Percentiles rank a stretch among this genome's conserved stretches.
These are phyloP conservation scores for Masticophis lateralis DNA, from an alignment of 2,797 vertebrate species.

Conservation along the genomic window DNA sequence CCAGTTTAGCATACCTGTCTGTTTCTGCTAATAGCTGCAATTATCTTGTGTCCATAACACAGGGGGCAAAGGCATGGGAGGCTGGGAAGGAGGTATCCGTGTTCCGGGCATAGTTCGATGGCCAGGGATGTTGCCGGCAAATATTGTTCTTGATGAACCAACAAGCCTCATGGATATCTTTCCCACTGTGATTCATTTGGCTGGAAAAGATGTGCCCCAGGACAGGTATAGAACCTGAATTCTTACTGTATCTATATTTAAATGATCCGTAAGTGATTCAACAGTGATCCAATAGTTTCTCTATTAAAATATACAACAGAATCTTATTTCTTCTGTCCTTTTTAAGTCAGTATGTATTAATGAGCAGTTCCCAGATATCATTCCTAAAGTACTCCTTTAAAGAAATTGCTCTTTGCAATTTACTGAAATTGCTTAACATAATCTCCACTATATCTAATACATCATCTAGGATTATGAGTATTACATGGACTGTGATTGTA, in stretches of 20 bases:
- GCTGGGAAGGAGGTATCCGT: slow-evolving; percentile 87
- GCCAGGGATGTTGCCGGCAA: slow-evolving; percentile 68
- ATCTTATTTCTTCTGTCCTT: background rate
- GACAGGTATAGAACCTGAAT: slow-evolving; percentile 72
- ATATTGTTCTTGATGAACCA: slow-evolving; percentile 74
- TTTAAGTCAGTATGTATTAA: background rate
- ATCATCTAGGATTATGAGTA: background rate
- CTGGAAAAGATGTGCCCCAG: slow-evolving; percentile 67
- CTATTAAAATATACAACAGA: background rate
- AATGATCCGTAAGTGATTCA: background rate
- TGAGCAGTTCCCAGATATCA: background rate
- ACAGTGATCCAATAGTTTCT: background rate
- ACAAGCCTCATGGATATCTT: slow-evolving; percentile 87
- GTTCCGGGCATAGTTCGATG: slow-evolving; percentile 76
- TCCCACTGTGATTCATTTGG: slow-evolving; percentile 76
- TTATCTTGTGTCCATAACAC: slow-evolving; percentile 11
- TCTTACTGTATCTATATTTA: background rate
- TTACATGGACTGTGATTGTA: background rate
- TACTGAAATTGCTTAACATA: background rate
- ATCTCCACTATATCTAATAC: background rate
- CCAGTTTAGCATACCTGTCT: background rate
- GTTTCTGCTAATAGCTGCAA: background rate
- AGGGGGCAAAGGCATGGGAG: slow-evolving; percentile 86
- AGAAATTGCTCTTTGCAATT: background rate
- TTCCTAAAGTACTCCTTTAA: background rate